These are phyloP conservation scores for Corvus moneduloides DNA, from an alignment of 2,113 vertebrate genomes.

Conservation along the genomic window DNA sequence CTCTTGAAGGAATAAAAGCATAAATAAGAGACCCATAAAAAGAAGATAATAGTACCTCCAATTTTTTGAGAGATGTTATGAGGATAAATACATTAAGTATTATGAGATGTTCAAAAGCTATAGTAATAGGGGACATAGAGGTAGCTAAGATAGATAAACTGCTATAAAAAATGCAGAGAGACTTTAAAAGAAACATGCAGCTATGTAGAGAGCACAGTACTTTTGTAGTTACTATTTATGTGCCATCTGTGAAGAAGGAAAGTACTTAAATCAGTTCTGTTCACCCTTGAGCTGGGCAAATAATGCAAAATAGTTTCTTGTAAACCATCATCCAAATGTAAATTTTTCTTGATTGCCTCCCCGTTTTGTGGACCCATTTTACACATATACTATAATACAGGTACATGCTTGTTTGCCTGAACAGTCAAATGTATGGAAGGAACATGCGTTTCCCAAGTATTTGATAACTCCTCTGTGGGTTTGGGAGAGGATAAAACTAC, in stretches of 20 bases:
- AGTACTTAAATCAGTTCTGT: slow-evolving; percentile 27
- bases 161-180: background rate
- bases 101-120: background rate
- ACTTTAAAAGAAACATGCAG: background rate
- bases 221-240: slow-evolving; percentile 9
- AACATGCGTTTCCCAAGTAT: background rate
- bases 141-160: background rate
- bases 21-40: background rate
- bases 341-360: background rate
- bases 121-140: background rate
- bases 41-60: background rate
- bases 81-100: background rate
- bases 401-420: background rate
- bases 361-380: background rate
- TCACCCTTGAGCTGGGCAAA: background rate
- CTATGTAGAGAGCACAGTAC: background rate
- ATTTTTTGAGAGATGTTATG: background rate
- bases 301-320: background rate
- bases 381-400: background rate
- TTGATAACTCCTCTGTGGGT: background rate
- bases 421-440: background rate
- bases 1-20: background rate
- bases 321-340: background rate
- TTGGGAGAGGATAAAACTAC: background rate
- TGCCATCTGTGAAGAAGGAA: background rate